Evolutionary conservation across 2,888 invertebrate species (phyloP).

Genomic region (Eristalis pertinax): DNA sequence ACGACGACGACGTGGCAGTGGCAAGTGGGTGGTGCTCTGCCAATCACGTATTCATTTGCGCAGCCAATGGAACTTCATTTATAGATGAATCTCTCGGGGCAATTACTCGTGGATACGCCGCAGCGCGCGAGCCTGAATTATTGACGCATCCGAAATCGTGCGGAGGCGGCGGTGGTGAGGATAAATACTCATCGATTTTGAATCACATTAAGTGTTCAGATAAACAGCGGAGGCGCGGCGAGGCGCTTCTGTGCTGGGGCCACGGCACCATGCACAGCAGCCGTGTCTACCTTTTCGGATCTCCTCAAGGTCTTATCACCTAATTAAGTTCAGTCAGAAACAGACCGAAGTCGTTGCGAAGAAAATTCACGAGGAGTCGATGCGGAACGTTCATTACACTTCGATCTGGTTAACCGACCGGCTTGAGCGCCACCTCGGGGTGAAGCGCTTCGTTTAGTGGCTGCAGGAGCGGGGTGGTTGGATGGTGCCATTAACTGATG

Average conservation of each 20-base stretch:
- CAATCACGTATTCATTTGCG: conserved; percentile 61
- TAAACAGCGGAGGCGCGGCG: neutral
- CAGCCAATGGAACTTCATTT: conserved; percentile 64
- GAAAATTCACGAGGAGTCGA: conserved; percentile 10
- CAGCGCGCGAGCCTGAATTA: conserved; percentile 46
- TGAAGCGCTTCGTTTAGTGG: neutral
- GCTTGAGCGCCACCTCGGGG: neutral
- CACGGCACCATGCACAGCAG: neutral
- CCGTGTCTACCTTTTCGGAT: neutral
- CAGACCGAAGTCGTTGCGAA: neutral
- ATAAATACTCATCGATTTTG: conserved; percentile 56
- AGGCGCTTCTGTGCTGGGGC: conserved; percentile 22
- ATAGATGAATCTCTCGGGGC: conserved; percentile 63
- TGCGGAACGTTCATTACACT: conserved; percentile 10
- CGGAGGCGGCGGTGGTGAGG: conserved; percentile 23
- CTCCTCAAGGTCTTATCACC: conserved; percentile 13
- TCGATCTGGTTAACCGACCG: neutral
- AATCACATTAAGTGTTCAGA: conserved; percentile 16
- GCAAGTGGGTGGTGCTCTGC: conserved; percentile 3
- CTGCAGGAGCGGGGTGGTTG: too few species aligned
- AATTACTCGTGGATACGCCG: conserved; percentile 56
- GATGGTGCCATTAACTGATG: neutral
- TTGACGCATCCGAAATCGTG: conserved; percentile 41
- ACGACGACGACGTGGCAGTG: neutral
- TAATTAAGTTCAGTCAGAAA: conserved; percentile 15